phyloP scores from a whole-genome alignment of 2,888 invertebrate genomes.

The Euphydryas editha region DNA sequence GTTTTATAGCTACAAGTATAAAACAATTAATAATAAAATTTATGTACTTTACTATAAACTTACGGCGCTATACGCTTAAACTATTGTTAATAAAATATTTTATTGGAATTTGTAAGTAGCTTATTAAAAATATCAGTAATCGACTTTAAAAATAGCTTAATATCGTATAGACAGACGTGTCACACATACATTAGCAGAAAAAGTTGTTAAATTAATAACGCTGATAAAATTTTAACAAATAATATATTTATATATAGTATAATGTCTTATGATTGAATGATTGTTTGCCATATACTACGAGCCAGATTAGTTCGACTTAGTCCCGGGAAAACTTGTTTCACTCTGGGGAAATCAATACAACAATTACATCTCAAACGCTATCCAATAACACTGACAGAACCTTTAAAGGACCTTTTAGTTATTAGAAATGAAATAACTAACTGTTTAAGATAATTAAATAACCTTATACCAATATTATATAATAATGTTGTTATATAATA shows the following conservation, averaged over 20 bases:
- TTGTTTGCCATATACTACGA: slow-evolving; percentile 58
- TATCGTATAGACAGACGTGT: no score
- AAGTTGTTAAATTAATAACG: neutral
- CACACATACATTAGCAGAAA: neutral
- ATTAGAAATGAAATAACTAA: slow-evolving; percentile 50
- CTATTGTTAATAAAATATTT: no score
- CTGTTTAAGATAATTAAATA: slow-evolving; percentile 3
- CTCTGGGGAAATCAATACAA: slow-evolving; percentile 79
- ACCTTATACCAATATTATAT: neutral
- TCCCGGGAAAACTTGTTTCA: slow-evolving; percentile 59
- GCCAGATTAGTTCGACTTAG: slow-evolving; percentile 57
- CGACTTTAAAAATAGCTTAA: no score
- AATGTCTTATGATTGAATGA: slow-evolving; percentile 45
- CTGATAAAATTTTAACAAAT: neutral
- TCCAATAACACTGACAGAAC: slow-evolving; percentile 70
- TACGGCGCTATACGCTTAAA: slow-evolving; percentile 32
- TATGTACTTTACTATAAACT: slow-evolving; percentile 13
- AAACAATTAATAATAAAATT: neutral
- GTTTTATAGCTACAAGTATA: neutral
- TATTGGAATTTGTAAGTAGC: no score
- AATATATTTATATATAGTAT: slow-evolving; percentile 22
- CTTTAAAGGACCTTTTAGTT: slow-evolving; percentile 56
- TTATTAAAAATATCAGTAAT: no score
- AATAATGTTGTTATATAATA: neutral
- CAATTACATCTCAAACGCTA: slow-evolving; percentile 78